Evolutionary conservation across 2,113 vertebrate genomes (phyloP), one percentile per base, ranked within the genome.

Genomic region (Trematocara marginatum): DNA sequence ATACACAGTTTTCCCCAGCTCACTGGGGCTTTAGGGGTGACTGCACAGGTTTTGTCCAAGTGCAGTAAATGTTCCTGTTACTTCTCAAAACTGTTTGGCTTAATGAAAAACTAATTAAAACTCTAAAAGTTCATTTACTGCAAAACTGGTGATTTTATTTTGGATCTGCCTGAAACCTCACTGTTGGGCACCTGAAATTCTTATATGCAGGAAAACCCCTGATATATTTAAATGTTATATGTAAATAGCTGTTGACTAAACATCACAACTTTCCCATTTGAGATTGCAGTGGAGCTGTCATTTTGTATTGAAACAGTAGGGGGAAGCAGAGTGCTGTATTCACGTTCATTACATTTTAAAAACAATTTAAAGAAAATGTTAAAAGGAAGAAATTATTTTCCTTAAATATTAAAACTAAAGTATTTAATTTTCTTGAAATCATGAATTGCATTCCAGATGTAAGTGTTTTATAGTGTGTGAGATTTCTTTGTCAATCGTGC

Each of bases 301-400:
- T 71, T 51, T 12, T 74, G 40, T 51, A 16, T 23, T 80, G 2
- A 20, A 56, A 78, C 94, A 95, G 78, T 80, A 93, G 94, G 81
- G 89, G 92, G 88, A 88, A 89, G 82, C 31, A 92, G 42, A 84
- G 79, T 59, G 78, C 66, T 78, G 7, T 34, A 4, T 35, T 56
- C 6, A 10, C 38, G 2, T 54, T 15, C 2, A 6, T 29, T 42
- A 10, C 69, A 49, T 76, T 74, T 74, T 74, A 15, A 45, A 71
- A 71, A 74, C 66, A 47, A 47, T 47, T 61, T 3, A 0, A 18
- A 74, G 10, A 29, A 74, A 49, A 74, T 31, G 42, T 49, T 74
- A 45, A 74, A 26, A 6, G 38, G 64, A 69, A 26, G 38, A 69
- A 69, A 69, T 8, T 1, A 0, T 47, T 74, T 74, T 16, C 16